These are phyloP conservation scores for Opisthocomus hoazin DNA, from an alignment of 2,113 vertebrate genomes.

Conservation along the genomic window DNA sequence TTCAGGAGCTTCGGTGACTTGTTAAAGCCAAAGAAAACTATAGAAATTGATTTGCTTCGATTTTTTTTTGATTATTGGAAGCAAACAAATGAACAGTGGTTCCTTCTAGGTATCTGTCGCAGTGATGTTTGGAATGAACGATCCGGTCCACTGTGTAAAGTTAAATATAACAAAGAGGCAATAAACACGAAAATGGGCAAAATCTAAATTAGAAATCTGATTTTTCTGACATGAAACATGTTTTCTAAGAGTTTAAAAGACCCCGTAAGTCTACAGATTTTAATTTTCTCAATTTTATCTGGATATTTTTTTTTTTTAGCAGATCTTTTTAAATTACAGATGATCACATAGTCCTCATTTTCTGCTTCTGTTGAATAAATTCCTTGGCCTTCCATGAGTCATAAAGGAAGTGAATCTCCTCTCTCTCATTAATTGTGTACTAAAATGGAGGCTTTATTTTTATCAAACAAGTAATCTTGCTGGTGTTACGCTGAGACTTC, in stretches of 20 bases:
- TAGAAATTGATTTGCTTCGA: background rate
- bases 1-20: background rate
- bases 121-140: background rate
- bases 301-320: background rate
- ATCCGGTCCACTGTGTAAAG: background rate
- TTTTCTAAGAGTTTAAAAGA: background rate
- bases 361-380: background rate
- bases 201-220: background rate
- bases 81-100: background rate
- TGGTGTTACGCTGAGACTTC: background rate
- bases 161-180: background rate
- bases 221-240: background rate
- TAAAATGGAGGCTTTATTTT: background rate
- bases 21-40: background rate
- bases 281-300: background rate
- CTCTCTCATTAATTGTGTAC: background rate
- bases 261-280: background rate
- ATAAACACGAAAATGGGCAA: background rate
- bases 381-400: background rate
- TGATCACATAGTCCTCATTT: background rate
- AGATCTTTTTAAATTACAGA: background rate
- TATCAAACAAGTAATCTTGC: background rate
- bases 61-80: background rate
- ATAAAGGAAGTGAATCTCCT: background rate
- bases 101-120: background rate